Evolutionary conservation across 2,797 vertebrate genomes (phyloP).

Genomic region (Rhinella marina): DNA sequence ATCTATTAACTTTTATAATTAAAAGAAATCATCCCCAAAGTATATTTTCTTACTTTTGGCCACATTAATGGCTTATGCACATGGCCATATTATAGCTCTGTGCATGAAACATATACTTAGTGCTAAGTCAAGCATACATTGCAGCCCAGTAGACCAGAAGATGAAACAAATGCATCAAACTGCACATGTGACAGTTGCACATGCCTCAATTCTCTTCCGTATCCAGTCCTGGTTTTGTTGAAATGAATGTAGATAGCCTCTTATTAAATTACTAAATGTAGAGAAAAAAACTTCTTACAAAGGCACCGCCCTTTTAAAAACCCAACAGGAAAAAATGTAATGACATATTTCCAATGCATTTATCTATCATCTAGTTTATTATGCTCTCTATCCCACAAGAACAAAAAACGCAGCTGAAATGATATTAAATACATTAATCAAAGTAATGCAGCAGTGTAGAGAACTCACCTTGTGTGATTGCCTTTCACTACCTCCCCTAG

Average conservation of each 20-base stretch:
- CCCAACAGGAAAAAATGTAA: constrained; percentile 1
- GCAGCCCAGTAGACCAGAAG: too few species aligned
- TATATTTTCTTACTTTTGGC: too few species aligned
- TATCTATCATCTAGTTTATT: constrained; percentile 48
- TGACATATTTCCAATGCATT: constrained; percentile 39
- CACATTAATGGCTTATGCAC: too few species aligned
- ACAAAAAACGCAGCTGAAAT: constrained; percentile 39
- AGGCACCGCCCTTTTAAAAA: neutral
- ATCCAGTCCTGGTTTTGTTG: neutral
- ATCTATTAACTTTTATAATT: too few species aligned
- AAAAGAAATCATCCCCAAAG: too few species aligned
- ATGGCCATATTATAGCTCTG: too few species aligned
- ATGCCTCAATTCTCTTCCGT: neutral
- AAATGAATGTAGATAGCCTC: neutral
- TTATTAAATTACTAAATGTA: neutral
- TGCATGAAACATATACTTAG: too few species aligned
- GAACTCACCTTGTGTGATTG: constrained; percentile 60
- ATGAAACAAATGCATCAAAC: too few species aligned
- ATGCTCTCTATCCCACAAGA: constrained; percentile 14
- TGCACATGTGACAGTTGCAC: too few species aligned
- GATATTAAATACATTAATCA: constrained; percentile 62
- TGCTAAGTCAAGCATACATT: too few species aligned
- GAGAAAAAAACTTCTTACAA: neutral
- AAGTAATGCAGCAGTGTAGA: constrained; percentile 50
- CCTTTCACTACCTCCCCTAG: constrained; percentile 48